A percentile compares a stretch with the other conserved stretches of the same genome.
Conservation (phyloP, 2,888 invertebrate species). For the Mimumesa dahlbomi region DNA sequence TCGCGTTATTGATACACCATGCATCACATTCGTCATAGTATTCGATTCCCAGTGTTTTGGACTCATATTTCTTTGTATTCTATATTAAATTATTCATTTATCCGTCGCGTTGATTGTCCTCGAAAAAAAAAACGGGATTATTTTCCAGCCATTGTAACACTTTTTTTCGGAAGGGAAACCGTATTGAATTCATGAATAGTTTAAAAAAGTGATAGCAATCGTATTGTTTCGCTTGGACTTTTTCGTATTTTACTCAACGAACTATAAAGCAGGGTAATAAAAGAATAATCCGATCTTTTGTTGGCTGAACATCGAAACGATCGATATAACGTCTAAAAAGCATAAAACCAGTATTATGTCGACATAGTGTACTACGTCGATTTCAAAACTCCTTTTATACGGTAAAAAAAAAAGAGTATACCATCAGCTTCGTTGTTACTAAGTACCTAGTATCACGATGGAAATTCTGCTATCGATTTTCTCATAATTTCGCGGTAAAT, state of each 20-base stretch:
- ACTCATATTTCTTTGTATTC: no score
- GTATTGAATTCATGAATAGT: not conserved
- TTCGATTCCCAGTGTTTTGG: no score
- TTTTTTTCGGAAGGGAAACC: not conserved
- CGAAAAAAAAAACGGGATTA: no score
- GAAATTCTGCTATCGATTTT: no score
- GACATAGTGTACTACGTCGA: not conserved
- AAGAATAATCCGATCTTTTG: not conserved
- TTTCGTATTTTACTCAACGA: not conserved
- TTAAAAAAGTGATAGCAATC: not conserved
- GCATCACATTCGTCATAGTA: no score
- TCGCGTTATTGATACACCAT: no score
- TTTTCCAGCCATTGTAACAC: no score
- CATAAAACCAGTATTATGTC: not conserved
- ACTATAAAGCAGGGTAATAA: not conserved
- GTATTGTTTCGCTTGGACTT: not conserved
- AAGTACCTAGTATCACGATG: no score
- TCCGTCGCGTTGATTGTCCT: no score
- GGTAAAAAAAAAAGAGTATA: not conserved
- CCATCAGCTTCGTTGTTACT: not conserved
- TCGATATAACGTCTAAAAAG: not conserved
- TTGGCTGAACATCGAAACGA: not conserved
- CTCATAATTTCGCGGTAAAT: no score
- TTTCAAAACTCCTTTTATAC: not conserved
- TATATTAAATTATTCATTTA: no score